Percentiles rank a stretch among this genome's conserved stretches.
These are phyloP conservation scores for Thaumatotibia leucotreta DNA, from an alignment of 1,140 invertebrate genomes.

Conservation along the genomic window DNA sequence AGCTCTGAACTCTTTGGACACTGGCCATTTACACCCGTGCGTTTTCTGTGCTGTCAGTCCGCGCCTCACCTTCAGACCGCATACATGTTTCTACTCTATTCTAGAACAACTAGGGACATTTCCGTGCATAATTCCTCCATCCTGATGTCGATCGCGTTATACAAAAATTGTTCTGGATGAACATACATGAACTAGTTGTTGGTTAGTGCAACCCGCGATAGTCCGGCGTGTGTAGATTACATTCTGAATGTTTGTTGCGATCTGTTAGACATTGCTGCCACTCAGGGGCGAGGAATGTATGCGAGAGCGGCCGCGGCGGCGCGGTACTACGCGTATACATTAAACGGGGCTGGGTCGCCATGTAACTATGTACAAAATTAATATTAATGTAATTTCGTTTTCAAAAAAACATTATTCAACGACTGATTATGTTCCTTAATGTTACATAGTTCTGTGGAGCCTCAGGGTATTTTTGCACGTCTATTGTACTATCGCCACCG, in stretches of 20 bases:
- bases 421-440: not conserved
- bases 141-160: conserved; percentile 21
- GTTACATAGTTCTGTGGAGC: not conserved
- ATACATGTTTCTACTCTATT: conserved; percentile 13
- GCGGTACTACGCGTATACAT: not conserved
- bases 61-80: not conserved
- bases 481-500: not conserved
- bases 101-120: conserved; percentile 3
- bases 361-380: not conserved
- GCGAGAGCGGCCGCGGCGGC: conserved; percentile 26
- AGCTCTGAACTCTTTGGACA: not conserved
- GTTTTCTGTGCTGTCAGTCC: not conserved
- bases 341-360: not conserved
- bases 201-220: conserved; percentile 59
- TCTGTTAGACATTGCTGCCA: conserved; percentile 21
- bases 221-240: conserved; percentile 9
- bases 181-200: conserved; percentile 38
- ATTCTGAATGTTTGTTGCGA: conserved; percentile 7
- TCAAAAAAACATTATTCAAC: not conserved
- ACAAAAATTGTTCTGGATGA: conserved; percentile 66
- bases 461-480: not conserved
- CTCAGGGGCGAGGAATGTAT: conserved; percentile 39
- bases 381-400: too few relatives aligned
- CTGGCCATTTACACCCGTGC: conserved; percentile 1
- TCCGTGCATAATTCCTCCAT: conserved; percentile 32